Evolutionary conservation across 2,113 vertebrate species (phyloP), one percentile per base, ranked within the genome.

Genomic region (Azemiops feae): DNA sequence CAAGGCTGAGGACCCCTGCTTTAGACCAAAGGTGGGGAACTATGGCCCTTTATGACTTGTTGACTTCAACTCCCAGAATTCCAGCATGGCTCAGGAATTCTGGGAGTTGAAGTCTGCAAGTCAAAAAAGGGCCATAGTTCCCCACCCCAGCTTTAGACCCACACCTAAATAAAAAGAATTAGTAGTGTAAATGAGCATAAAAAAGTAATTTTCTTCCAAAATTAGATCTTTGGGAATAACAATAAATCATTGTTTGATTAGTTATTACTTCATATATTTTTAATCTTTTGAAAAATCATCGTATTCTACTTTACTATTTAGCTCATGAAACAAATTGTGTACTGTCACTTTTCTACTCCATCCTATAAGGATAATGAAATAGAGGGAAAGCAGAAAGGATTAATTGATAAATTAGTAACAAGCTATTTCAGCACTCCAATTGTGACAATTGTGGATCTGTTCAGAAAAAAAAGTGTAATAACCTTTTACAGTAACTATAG

Each of bases 401-500:
- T 86, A 74, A 30, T 74, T 69, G 58, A 54, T 45, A 92, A 92
- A 54, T 53, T 64, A 90, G 60, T 53, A 58, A 2, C 0, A 1
- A 88, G 57, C 53, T 87, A 53, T 52, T 89, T 92, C 69, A 86
- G 91, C 50, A 53, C 16, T 0, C 0, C 53, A 89, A 0, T 34
- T 93, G 57, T 45, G 93, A 50, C 69, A 58, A n/a, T n/a, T 0
- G 0, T 74, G 91, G 85, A 95, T 88, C 88, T 91, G 86, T 89
- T 94, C 90, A 88, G 45, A 74, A 93, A 92, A 64, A 91, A 50
- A 88, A 5, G 45, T 92, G 89, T 89, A 92, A 91, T 93, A 91
- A 85, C 22, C 8, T 45, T 87, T 53, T 94, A 50, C 47, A 8
- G 47, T 50, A 0, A 0, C 52, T 88, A 18, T 27, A 90, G 30